Evolutionary conservation across 2,113 vertebrate genomes (phyloP), one percentile per base, ranked within the genome.

Genomic region (Boleophthalmus pectinirostris): DNA sequence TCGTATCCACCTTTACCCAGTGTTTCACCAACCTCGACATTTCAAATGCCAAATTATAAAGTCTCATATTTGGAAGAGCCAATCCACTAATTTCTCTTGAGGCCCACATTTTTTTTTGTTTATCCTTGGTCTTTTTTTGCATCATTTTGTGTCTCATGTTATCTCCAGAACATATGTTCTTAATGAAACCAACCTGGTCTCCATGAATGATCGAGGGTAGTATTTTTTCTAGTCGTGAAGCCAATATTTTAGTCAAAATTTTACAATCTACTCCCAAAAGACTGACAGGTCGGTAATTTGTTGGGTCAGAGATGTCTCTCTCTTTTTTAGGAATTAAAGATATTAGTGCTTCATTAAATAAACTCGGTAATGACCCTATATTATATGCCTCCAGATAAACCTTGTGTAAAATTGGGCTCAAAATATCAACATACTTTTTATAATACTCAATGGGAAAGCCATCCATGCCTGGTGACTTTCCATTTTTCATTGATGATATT

Each of bases 71-170:
- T 20, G 51, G 51, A 54, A 54, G 51, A 54, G 51, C 51, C 51
- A 54, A 16, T 10, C 53, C 53, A 2, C 20, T 5, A 56, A 5
- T 54, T 20, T 56, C 53, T 56, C 53, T 56, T 8, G 53, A 54
- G 51, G 51, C 51, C 51, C 51, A 54, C 51, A 54, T 54, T 20
- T 54, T 54, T 18, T 54, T 54, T 54, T 54, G 20, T 20, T 5
- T 1, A 54, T 15, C 12, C 51, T 53, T 49, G 68, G 33, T 43
- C 38, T 69, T 16, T n/a, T 57, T 25, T 63, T 23, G 6, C 7
- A 33, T n/a, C 57, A 71, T 61, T 69, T 69, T 51, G 5, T 16
- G 14, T 20, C 49, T 53, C 15, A 53, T 53, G 49, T 53, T 53
- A 7, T 53, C 49, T 2, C 18, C 49, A 14, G 49, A 53, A 16